Evolutionary conservation across 2,113 vertebrate species (phyloP), one percentile per base, ranked within the genome.

Genomic region (Psilopogon haemacephalus): DNA sequence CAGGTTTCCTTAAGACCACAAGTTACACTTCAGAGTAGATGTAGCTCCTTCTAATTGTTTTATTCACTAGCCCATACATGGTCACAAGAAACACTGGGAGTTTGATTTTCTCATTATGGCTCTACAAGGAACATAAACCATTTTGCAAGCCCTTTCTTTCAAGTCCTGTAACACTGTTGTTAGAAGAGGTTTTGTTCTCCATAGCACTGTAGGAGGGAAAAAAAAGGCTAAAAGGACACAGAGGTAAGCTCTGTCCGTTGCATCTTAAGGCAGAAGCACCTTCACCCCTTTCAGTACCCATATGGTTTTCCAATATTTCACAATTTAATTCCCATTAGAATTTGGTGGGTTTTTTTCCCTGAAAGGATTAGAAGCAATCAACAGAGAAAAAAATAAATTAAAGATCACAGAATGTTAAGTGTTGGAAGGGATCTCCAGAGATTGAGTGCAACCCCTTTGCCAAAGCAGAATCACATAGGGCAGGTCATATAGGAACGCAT

Each of bases 291-390:
- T 80, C 30, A 35, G 7, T 3, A 3, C 8, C 48, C 8, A 81
- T 55, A 27, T 12, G 9, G 7, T 16, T 16, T 84, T 88, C 54
- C 30, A 74, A 4, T 42, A 63, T 38, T 69, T 68, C n/a, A 46
- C 8, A 77, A 5, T 56, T 88, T 83, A 64, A n/a, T 38, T 78
- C 27, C 1, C 3, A 3, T 60, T 81, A 50, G 4, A 32, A 1
- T 28, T 30, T 16, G 16, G 8, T n/a, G n/a, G 8, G 15, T 1
- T 2, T 24, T 18, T 11, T 2, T 11, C 2, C n/a, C 32, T 8
- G 3, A 12, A 37, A 52, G 16, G 18, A 62, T 13, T 44, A 44
- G 42, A 44, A 44, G 42, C 42, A 27, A 75, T 35, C 13, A 84
- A 42, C 21, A 28, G 56, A 65, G 15, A 38, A 40, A 16, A 20